A percentile compares a stretch with the other conserved stretches of the same genome.
phyloP scores from a whole-genome alignment of 1,140 invertebrate genomes.

The Drosophila dunni region DNA sequence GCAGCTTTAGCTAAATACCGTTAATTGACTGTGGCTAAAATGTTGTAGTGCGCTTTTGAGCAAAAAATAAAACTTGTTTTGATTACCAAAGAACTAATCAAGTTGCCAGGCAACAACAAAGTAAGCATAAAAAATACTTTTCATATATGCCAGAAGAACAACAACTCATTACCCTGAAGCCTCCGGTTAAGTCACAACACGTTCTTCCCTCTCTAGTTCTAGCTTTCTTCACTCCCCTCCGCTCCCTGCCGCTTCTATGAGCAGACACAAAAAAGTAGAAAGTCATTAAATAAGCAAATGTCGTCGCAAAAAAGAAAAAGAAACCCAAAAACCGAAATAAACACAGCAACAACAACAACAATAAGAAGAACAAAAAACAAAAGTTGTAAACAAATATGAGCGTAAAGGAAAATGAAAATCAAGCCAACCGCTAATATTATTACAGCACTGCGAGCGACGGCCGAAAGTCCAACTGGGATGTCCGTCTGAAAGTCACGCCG shows the following conservation, averaged over 20 bases:
- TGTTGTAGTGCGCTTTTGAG: conserved; percentile 26
- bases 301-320: conserved; percentile 58
- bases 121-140: conserved; percentile 33
- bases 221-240: neutral
- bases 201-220: conserved; percentile 11
- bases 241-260: conserved; percentile 22
- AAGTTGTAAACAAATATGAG: conserved; percentile 68
- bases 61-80: conserved; percentile 47
- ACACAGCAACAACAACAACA: conserved; percentile 13
- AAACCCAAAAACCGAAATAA: conserved; percentile 41
- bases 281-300: conserved; percentile 57
- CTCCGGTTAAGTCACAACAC: conserved; percentile 21
- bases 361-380: no score
- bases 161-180: conserved; percentile 56
- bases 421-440: conserved; percentile 19
- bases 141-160: conserved; percentile 8
- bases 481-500: neutral
- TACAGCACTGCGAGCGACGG: conserved; percentile 23
- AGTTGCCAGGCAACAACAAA: conserved; percentile 34
- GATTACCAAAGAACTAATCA: conserved; percentile 56
- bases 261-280: conserved; percentile 48
- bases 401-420: conserved; percentile 76
- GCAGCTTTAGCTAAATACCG: conserved; percentile 60
- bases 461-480: neutral
- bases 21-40: conserved; percentile 44